A percentile compares a stretch with the other conserved stretches of the same genome.
These are phyloP conservation scores for Agonopterix arenella DNA, from an alignment of 2,888 invertebrate species.

Conservation along the genomic window DNA sequence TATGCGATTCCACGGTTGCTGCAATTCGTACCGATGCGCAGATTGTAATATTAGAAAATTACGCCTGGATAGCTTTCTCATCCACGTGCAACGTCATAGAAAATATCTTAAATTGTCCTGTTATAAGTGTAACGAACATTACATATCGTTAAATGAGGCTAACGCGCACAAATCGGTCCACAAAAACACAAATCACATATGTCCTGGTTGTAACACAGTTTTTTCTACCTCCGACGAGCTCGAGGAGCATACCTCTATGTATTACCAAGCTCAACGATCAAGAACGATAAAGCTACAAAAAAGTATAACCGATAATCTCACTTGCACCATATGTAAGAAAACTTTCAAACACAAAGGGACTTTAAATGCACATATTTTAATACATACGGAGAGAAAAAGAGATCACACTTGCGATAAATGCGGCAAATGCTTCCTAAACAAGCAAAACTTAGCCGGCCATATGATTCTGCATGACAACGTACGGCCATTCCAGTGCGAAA, in stretches of 20 bases:
- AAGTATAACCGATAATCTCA: slow-evolving; percentile 23
- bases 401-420: slow-evolving; percentile 47
- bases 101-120: slow-evolving; percentile 71
- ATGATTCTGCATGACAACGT: slow-evolving; percentile 41
- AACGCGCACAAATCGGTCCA: slow-evolving; percentile 29
- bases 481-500: slow-evolving; percentile 47
- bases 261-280: slow-evolving; percentile 30
- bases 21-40: slow-evolving; percentile 79
- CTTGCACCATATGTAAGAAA: slow-evolving; percentile 47
- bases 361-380: slow-evolving; percentile 70
- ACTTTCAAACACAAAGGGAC: slow-evolving; percentile 35
- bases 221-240: slow-evolving; percentile 34
- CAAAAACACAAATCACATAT: slow-evolving; percentile 27
- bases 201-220: slow-evolving; percentile 42
- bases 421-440: slow-evolving; percentile 14
- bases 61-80: slow-evolving; percentile 37
- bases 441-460: slow-evolving; percentile 36
- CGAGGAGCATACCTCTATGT: slow-evolving; percentile 30
- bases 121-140: slow-evolving; percentile 38
- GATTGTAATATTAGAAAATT: slow-evolving; percentile 69
- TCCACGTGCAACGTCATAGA: slow-evolving; percentile 78
- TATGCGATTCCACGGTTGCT: slow-evolving; percentile 74
- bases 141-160: slow-evolving; percentile 22
- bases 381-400: slow-evolving; percentile 65
- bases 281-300: slow-evolving; percentile 21